Evolutionary conservation across 2,797 vertebrate genomes (phyloP), one percentile per base, ranked within the genome.

Genomic region (Notolabrus celidotus): DNA sequence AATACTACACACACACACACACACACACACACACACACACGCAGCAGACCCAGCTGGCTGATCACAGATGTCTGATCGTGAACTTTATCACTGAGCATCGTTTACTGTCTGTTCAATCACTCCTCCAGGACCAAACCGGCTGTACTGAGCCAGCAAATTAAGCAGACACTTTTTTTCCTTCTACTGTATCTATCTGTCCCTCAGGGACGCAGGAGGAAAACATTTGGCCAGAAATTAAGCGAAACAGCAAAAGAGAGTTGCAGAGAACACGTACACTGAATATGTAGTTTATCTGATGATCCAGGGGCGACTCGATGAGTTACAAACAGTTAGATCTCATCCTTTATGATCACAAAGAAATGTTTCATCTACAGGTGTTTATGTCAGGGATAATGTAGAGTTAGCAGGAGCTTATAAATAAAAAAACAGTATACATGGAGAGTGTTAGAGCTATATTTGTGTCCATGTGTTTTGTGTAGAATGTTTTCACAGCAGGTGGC

Each of bases 41-140:
- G 5, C 19, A 49, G 27, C 73, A 79, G 65, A 77, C 67, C 58
- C 82, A 85, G 84, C 82, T 84, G 85, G 72, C 57, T 64, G 78
- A 80, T 84, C 79, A 79, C 90, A 92, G 90, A 90, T 92, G 88
- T 84, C 69, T 71, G 58, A 83, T 82, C 72, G 69, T 91, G 85
- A 92, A 90, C 80, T 88, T 83, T 85, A 85, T 83, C 57, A 45
- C 78, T 53, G 20, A 84, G 67, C 51, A 67, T 84, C 67, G 33
- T 86, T 88, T 86, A 71, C 59, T 67, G 84, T 74, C 67, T 68
- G 42, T 70, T 82, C 62, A 80, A 69, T 79, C 2, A 14, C 74
- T 79, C 84, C 74, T 77, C 2, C 41, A 42, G 83, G 78, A 85
- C 69, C 20, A 9, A 71, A 60, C 39, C 62, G 80, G 31, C 70